A percentile compares a stretch with the other conserved stretches of the same genome.
Conservation (phyloP, 1,140 invertebrate genomes). For the Oreohelix idahoensis region DNA sequence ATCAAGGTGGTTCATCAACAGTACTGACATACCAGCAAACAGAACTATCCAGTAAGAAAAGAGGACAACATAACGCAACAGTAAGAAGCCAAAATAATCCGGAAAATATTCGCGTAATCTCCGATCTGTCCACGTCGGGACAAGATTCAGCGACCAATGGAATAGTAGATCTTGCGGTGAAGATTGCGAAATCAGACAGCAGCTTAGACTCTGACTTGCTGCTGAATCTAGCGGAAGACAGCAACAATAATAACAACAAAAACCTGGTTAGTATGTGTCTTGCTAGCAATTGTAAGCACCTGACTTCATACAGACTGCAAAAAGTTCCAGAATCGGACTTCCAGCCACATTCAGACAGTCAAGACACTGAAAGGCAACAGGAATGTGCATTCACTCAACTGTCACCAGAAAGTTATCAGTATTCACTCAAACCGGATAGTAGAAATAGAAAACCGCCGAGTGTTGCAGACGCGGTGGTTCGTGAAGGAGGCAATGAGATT, state of each 20-base stretch:
- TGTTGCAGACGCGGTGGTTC: background rate
- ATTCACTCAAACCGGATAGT: background rate
- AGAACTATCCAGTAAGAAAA: background rate
- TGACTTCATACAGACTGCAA: no score
- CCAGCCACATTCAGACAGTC: background rate
- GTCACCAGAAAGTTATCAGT: background rate
- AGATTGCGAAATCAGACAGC: background rate
- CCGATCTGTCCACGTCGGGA: background rate
- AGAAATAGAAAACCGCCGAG: background rate
- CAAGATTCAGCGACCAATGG: background rate
- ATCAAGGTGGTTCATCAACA: background rate
- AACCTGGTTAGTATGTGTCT: background rate
- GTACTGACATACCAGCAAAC: background rate
- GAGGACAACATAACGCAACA: background rate
- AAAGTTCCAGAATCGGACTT: background rate
- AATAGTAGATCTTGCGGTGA: background rate
- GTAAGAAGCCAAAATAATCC: background rate
- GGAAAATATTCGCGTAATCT: background rate
- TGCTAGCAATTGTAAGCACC: background rate
- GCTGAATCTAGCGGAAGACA: background rate
- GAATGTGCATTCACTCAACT: background rate
- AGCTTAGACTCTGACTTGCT: background rate
- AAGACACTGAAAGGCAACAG: background rate
- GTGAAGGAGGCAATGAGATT: background rate
- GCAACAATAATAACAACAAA: background rate